These are phyloP conservation scores for Netelia fuscicornis DNA, from an alignment of 2,888 invertebrate species.

Conservation along the genomic window DNA sequence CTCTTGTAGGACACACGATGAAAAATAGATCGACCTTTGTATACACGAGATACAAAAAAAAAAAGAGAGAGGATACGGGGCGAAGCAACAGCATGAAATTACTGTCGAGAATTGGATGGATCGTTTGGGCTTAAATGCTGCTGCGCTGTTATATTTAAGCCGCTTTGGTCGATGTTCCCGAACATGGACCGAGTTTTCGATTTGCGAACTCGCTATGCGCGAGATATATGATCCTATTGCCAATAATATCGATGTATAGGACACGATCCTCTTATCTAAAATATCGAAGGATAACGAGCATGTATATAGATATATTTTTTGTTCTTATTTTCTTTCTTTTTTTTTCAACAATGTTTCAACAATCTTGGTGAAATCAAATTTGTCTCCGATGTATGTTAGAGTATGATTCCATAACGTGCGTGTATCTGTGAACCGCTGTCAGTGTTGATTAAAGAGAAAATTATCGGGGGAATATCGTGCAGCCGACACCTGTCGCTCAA, in stretches of 20 bases:
- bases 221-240: slow-evolving; percentile 34
- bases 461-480: neutral
- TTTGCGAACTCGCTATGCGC: slow-evolving; percentile 17
- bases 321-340: neutral
- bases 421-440: too few relatives aligned
- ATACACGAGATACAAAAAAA: too few relatives aligned
- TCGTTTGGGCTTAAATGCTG: slow-evolving; percentile 7
- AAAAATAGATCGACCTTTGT: too few relatives aligned
- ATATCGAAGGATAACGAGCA: neutral
- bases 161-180: slow-evolving; percentile 22
- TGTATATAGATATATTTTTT: neutral
- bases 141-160: slow-evolving; percentile 20
- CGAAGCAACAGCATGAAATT: neutral
- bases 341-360: neutral
- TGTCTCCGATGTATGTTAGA: too few relatives aligned
- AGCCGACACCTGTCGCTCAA: neutral
- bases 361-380: too few relatives aligned
- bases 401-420: too few relatives aligned
- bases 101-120: neutral
- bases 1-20: too few relatives aligned
- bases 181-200: slow-evolving; percentile 20
- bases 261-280: slow-evolving; percentile 28
- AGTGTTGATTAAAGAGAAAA: neutral
- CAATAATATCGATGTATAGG: slow-evolving; percentile 28
- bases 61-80: too few relatives aligned